Evolutionary conservation across 2,888 invertebrate genomes (phyloP), one percentile per base, ranked within the genome.

Genomic region (Xanthia icteritia): DNA sequence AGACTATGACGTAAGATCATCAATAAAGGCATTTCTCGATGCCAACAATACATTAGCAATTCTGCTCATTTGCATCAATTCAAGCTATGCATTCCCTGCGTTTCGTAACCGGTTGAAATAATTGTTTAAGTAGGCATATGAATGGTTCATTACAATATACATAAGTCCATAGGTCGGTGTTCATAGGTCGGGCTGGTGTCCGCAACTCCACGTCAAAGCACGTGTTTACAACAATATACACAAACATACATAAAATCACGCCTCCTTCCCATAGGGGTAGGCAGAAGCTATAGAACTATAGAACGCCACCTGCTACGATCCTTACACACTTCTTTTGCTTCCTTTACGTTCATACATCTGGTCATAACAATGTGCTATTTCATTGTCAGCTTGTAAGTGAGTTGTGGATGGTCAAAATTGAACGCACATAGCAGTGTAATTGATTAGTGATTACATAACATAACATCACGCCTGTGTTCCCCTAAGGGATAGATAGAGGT

Each of bases 1-100:
- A 79, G 79, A 69, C 79, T 0, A 48, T 58, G 27, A 39, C 56
- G 23, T 48, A 45, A 79, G 69, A 58, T 23, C 6, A 73, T 54
- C 27, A 48, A 72, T 4, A 54, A 54, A 31, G 27, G 27, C 39
- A 54, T 73, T 51, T 27, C 2, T 39, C 20, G 51, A 27, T 72
- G 20, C 36, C 13, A 48, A 69, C n/a, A 72, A 48, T 71, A 48
- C 13, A n/a, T 36, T 27, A 9, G n/a, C 6, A 48, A 48, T 20
- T 0, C 23, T 13, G 13, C 13, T 36, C 31, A 11, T n/a, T 45
- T 31, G n/a, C n/a, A 67, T 31, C n/a, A 48, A n/a, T n/a, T 48
- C 13, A 1, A 36, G 9, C 9, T 61, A 5, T 27, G 0, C n/a
- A 39, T 27, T 6, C 4, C 2, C 39, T 56, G 23, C 63, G 15